Evolutionary conservation across 2,113 vertebrate species (phyloP).

Genomic region (Ammodytes marinus): DNA sequence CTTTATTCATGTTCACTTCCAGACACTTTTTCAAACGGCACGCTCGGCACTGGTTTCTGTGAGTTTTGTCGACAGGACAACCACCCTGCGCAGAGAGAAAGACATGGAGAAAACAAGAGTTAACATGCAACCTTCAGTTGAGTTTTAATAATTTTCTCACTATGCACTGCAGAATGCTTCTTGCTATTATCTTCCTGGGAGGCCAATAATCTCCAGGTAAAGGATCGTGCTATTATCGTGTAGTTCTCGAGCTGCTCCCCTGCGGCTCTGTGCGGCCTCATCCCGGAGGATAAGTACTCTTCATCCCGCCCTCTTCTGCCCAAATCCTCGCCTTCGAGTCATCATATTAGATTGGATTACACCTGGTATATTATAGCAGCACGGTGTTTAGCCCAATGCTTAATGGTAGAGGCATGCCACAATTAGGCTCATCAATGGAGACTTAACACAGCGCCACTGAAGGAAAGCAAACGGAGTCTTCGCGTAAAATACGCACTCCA

Average conservation of each 20-base stretch:
- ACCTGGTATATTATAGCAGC: slow-evolving; percentile 79
- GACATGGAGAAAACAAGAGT: slow-evolving; percentile 6
- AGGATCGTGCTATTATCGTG: slow-evolving; percentile 78
- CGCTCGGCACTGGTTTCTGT: slow-evolving; percentile 98
- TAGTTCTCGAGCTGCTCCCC: slow-evolving; percentile 75
- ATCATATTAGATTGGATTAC: slow-evolving; percentile 88
- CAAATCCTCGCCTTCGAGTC: slow-evolving; percentile 78
- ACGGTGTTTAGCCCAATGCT: slow-evolving; percentile 65
- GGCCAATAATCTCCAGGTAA: slow-evolving; percentile 78
- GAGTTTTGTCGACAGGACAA: slow-evolving; percentile 98
- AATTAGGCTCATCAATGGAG: slow-evolving; percentile 74
- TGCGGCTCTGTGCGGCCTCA: slow-evolving; percentile 73
- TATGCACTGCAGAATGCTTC: slow-evolving; percentile 9
- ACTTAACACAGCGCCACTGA: slow-evolving; percentile 41
- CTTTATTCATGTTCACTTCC: slow-evolving; percentile 99
- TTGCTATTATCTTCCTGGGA: slow-evolving; percentile 71
- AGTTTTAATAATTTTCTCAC: slow-evolving; percentile 3
- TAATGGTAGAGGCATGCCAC: slow-evolving; percentile 72
- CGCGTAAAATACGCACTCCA: slow-evolving; percentile 53
- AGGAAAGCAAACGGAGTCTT: slow-evolving; percentile 21
- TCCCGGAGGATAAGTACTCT: slow-evolving; percentile 67
- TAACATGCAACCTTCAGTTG: slow-evolving; percentile 28
- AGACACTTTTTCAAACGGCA: slow-evolving; percentile 99
- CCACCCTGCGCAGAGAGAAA: slow-evolving; percentile 87
- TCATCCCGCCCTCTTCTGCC: slow-evolving; percentile 81